Evolutionary conservation across 2,113 vertebrate genomes (phyloP), one percentile per base, ranked within the genome.

Genomic region (Lamprologus tigripictilis): DNA sequence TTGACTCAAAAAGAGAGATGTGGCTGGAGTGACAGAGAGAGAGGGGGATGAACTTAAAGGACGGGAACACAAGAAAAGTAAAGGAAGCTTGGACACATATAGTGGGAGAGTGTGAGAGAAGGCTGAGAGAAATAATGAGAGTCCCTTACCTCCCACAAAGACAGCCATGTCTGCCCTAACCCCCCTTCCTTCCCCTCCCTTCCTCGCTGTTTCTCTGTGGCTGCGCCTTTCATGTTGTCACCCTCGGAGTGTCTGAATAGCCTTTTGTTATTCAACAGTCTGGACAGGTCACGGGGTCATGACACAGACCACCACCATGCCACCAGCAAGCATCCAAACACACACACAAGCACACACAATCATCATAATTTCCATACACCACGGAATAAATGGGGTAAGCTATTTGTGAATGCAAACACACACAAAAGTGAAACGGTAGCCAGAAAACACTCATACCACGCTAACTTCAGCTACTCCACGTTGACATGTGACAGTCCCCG

Each of bases 251-350:
- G 86, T 92, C 90, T 94, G 93, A 96, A 96, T 94, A 93, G 93
- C 86, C 93, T 95, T 94, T 94, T 95, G 95, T 96, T 96, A 95
- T 96, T 95, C 93, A 94, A 93, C 92, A 95, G 94, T 90, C 91
- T 93, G 92, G 85, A 87, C 78, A 90, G 96, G 95, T 95, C 93
- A 13, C 2, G 2, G 90, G 93, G 95, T 95, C 93, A 92, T 8
- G 5, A n/a, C 82, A 37, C 61, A 83, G 90, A 90, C 94, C 93
- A 85, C 92, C 90, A 93, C 86, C 90, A 92, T 95, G 93, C 95
- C 93, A 95, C 94, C 91, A 94, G 92, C 93, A 94, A 95, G 91
- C 94, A 92, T 86, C 84, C 90, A 87, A 89, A 93, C 86, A 84
- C 58, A 82, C 83, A 17, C 6, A 93, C 84, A 81, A 31, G 9